Conservation (phyloP, 2,888 invertebrate species). For the Ferrisia virgata region DNA sequence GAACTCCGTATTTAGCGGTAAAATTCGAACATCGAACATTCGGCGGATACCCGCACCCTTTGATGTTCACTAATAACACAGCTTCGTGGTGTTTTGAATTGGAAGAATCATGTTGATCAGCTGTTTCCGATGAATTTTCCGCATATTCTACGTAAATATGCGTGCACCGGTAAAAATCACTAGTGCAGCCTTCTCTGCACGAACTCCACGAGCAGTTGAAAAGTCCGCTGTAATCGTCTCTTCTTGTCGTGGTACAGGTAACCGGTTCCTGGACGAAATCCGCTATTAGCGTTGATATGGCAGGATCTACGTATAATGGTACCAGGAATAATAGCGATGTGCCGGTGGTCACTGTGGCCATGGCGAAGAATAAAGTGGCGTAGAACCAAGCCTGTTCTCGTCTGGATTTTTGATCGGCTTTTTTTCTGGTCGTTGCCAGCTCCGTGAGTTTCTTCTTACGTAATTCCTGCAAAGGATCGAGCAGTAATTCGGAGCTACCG, state of each 20-base stretch:
- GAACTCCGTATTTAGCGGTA: conserved; percentile 66
- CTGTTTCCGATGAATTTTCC: conserved; percentile 48
- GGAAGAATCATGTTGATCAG: conserved; percentile 40
- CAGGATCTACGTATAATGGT: conserved; percentile 69
- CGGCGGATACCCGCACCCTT: conserved; percentile 80
- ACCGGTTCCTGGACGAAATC: conserved; percentile 73
- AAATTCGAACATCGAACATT: conserved; percentile 73
- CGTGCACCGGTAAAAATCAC: conserved; percentile 69
- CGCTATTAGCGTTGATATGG: conserved; percentile 60
- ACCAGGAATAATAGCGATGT: conserved; percentile 71
- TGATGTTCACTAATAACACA: conserved; percentile 72
- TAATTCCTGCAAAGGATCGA: conserved; percentile 70
- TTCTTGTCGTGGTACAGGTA: conserved; percentile 64
- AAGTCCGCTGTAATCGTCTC: conserved; percentile 69
- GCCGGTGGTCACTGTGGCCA: conserved; percentile 69
- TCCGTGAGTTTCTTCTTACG: conserved; percentile 62
- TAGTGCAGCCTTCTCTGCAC: conserved; percentile 76
- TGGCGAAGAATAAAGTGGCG: conserved; percentile 67
- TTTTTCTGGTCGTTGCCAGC: conserved; percentile 60
- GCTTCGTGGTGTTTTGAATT: conserved; percentile 56
- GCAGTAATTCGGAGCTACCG: conserved; percentile 75
- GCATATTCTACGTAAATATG: conserved; percentile 61
- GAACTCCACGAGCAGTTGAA: conserved; percentile 79
- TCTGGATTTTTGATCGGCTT: conserved; percentile 53
- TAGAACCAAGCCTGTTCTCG: conserved; percentile 58